phyloP scores from a whole-genome alignment of 2,888 invertebrate species.

The Xanthorhoe designata region DNA sequence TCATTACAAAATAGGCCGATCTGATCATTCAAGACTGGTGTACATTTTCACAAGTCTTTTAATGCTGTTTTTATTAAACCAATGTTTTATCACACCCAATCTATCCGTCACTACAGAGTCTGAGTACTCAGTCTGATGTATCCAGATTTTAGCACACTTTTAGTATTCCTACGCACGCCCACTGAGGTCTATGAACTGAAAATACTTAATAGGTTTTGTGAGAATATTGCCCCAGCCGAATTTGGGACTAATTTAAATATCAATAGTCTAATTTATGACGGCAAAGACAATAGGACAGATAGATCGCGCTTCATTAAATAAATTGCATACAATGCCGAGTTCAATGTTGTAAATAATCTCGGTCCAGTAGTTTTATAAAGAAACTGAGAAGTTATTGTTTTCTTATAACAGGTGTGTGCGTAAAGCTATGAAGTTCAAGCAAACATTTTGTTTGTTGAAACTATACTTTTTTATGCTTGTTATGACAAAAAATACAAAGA shows the following conservation, averaged over 20 bases:
- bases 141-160: conserved; percentile 21
- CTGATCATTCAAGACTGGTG: background rate
- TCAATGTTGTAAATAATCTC: background rate
- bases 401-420: background rate
- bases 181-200: conserved; percentile 14
- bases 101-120: conserved; percentile 13
- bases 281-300: conserved; percentile 25
- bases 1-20: background rate
- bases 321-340: conserved; percentile 12
- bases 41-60: background rate
- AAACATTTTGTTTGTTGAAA: too few species aligned
- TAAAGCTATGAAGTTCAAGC: background rate
- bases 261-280: conserved; percentile 40
- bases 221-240: conserved; percentile 33
- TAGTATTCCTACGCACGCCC: conserved; percentile 26
- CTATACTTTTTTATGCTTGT: too few species aligned
- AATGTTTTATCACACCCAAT: conserved; percentile 13
- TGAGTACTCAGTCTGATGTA: conserved; percentile 15
- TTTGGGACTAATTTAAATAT: conserved; percentile 37
- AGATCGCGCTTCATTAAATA: conserved; percentile 10
- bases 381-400: background rate
- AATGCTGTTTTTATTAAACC: background rate
- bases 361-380: background rate
- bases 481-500: too few species aligned
- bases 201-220: conserved; percentile 21